These are phyloP conservation scores for Omphaloscelis lunosa DNA, from an alignment of 2,888 invertebrate species.

Conservation along the genomic window DNA sequence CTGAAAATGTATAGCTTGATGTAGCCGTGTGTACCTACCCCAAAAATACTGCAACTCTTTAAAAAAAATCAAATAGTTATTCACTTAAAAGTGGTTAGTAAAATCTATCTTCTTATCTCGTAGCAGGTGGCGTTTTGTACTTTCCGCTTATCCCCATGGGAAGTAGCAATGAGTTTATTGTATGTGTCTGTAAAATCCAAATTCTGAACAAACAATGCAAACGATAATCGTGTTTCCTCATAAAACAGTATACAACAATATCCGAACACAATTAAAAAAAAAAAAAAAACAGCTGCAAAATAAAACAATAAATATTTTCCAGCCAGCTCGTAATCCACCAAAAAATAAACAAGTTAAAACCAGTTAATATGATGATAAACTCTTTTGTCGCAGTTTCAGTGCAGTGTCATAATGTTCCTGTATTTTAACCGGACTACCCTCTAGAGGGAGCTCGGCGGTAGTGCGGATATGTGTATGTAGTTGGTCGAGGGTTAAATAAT, in stretches of 20 bases:
- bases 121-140: neutral
- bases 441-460: slow-evolving; percentile 24
- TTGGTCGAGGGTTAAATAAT: slow-evolving; percentile 47
- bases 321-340: slow-evolving; percentile 31
- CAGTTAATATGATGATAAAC: slow-evolving; percentile 53
- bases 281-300: slow-evolving; percentile 15
- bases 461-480: slow-evolving; percentile 38
- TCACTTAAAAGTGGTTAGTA: neutral
- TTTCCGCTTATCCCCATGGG: neutral
- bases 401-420: slow-evolving; percentile 43
- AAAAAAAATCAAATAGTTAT: neutral
- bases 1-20: too few species aligned
- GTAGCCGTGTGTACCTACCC: too few species aligned
- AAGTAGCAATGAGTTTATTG: neutral
- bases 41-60: neutral
- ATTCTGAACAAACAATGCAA: neutral
- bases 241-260: neutral
- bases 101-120: neutral
- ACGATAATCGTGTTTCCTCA: neutral
- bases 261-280: neutral
- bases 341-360: slow-evolving; percentile 39
- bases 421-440: slow-evolving; percentile 46
- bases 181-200: neutral
- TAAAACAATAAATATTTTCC: slow-evolving; percentile 16
- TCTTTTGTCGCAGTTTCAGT: slow-evolving; percentile 49